These are phyloP conservation scores for Drosophila orosa DNA, from an alignment of 1,140 invertebrate species.

Conservation along the genomic window DNA sequence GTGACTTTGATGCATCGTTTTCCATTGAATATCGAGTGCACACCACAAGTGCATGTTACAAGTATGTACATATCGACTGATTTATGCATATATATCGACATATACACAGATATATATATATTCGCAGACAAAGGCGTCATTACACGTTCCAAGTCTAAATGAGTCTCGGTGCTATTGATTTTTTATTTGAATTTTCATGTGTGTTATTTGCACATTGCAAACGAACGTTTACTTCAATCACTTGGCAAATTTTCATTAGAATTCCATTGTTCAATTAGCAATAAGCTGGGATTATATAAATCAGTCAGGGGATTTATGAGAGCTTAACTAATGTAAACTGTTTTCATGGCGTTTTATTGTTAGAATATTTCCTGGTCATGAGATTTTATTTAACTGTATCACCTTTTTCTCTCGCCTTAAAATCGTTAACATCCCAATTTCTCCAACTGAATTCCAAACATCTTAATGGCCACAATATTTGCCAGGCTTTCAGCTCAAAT, in stretches of 20 bases:
- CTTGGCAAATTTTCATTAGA: slow-evolving; percentile 63
- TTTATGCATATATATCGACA: slow-evolving; percentile 47
- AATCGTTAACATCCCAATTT: slow-evolving; percentile 6
- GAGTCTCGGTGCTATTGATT: slow-evolving; percentile 55
- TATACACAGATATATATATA: slow-evolving; percentile 2
- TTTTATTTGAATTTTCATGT: slow-evolving; percentile 30
- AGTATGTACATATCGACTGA: slow-evolving; percentile 35
- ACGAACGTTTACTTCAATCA: slow-evolving; percentile 51
- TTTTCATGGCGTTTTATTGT: neutral
- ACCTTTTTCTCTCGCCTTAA: neutral
- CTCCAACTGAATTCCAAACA: slow-evolving; percentile 15
- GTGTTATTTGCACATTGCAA: slow-evolving; percentile 28
- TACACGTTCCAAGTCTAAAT: slow-evolving; percentile 29
- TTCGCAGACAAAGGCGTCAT: slow-evolving; percentile 35
- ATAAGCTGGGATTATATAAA: slow-evolving; percentile 14
- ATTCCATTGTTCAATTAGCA: slow-evolving; percentile 73
- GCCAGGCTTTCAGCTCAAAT: slow-evolving; percentile 23
- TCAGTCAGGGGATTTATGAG: slow-evolving; percentile 26
- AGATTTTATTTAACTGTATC: neutral
- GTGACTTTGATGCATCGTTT: slow-evolving; percentile 69
- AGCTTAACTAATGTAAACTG: slow-evolving; percentile 16
- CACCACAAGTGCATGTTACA: slow-evolving; percentile 44
- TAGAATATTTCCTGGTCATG: neutral
- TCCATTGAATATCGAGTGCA: slow-evolving; percentile 47
- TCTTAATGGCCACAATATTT: slow-evolving; percentile 21